Percentiles rank a stretch among this genome's conserved stretches.
These are phyloP conservation scores for Pocillopora grandis DNA, from an alignment of 92 coral and sea anemone species.

Conservation along the genomic window DNA sequence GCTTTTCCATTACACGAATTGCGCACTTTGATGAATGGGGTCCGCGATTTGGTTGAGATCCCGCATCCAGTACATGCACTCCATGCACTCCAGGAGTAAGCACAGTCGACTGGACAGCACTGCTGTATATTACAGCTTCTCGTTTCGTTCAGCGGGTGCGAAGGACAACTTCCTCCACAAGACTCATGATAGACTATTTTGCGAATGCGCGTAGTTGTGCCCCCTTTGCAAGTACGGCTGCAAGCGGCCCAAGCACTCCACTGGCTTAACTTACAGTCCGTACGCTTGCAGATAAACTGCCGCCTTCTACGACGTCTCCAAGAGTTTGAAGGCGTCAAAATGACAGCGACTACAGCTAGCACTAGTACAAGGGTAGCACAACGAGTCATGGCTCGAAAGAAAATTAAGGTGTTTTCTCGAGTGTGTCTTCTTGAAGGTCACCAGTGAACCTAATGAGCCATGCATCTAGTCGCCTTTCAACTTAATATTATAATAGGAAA, in stretches of 20 bases:
- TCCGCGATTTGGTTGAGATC: conserved; percentile 63
- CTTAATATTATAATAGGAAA: no score
- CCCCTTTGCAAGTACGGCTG: conserved; percentile 65
- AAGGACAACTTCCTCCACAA: conserved; percentile 67
- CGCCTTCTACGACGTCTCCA: conserved; percentile 29
- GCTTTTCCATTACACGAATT: conserved; percentile 79
- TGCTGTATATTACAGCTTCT: conserved; percentile 55
- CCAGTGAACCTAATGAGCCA: neutral
- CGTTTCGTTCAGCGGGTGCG: conserved; percentile 49
- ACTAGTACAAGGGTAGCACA: neutral
- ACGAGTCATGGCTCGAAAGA: neutral
- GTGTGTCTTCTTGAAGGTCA: neutral
- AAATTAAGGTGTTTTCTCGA: neutral
- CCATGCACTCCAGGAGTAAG: conserved; percentile 78
- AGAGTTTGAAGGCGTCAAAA: no score
- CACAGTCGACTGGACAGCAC: conserved; percentile 76
- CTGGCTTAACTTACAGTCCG: conserved; percentile 58
- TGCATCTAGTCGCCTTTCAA: neutral
- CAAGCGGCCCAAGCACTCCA: conserved; percentile 77
- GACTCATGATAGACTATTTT: conserved; percentile 8
- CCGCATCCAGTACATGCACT: conserved; percentile 80
- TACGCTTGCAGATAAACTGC: conserved; percentile 45
- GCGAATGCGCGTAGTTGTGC: conserved; percentile 52
- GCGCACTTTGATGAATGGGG: conserved; percentile 43
- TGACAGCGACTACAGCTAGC: no score